Conservation (phyloP, 2,113 vertebrate genomes). For the Candoia aspera region DNA sequence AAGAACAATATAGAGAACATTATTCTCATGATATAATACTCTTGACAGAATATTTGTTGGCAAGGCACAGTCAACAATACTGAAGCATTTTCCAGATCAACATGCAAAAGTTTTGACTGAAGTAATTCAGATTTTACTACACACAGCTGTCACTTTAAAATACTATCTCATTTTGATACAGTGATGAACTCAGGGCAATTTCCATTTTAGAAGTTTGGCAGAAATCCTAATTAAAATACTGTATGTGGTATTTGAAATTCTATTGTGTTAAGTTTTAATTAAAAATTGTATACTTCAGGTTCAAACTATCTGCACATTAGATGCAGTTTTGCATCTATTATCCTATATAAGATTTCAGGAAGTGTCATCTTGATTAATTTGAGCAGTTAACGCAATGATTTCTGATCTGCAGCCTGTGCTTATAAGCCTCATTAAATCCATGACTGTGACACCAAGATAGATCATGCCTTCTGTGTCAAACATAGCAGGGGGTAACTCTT, state of each 20-base stretch:
- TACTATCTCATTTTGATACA: background rate
- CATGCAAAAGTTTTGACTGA: background rate
- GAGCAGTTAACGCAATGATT: slow-evolving; percentile 60
- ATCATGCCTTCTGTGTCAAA: slow-evolving; percentile 51
- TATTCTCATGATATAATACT: background rate
- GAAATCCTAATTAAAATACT: slow-evolving; percentile 20
- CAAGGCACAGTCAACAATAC: background rate
- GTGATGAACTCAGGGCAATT: background rate
- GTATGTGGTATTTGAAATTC: slow-evolving; percentile 8
- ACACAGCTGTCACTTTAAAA: background rate
- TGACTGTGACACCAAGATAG: slow-evolving; percentile 33
- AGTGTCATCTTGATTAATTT: slow-evolving; percentile 55
- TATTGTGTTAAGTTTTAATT: slow-evolving; percentile 35
- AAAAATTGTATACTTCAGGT: slow-evolving; percentile 41
- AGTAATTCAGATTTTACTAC: background rate
- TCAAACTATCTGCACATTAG: slow-evolving; percentile 39
- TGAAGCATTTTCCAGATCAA: background rate
- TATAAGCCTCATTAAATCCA: slow-evolving; percentile 51
- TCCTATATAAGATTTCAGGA: slow-evolving; percentile 52
- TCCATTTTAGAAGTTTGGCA: slow-evolving; percentile 5
- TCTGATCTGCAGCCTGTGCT: slow-evolving; percentile 42
- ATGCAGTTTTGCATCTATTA: slow-evolving; percentile 14
- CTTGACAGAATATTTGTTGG: background rate
- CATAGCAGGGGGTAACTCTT: background rate
- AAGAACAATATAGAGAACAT: background rate